Conservation (phyloP, 1,140 invertebrate species). For the Microplitis demolitor region DNA sequence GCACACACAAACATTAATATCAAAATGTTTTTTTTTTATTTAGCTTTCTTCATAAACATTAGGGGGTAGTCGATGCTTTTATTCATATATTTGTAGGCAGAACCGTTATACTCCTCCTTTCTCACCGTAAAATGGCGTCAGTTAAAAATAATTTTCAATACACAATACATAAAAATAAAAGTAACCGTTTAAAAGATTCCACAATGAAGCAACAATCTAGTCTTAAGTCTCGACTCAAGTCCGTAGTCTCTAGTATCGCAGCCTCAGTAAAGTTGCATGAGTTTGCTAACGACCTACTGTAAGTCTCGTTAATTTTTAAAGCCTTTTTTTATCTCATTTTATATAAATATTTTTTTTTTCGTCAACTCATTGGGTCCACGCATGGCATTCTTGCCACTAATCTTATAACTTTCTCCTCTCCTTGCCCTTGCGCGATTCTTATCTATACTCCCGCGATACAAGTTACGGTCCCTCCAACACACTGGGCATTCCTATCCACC, state of each 20-base stretch:
- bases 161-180: not conserved
- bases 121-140: not conserved
- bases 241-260: not conserved
- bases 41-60: not conserved
- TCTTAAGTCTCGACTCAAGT: too few species aligned
- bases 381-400: too few species aligned
- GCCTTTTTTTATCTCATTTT: not conserved
- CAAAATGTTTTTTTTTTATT: constrained; percentile 1
- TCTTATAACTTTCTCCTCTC: constrained; percentile 3
- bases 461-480: constrained; percentile 41
- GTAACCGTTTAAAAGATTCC: too few species aligned
- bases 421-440: constrained; percentile 42
- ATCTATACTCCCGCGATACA: constrained; percentile 34
- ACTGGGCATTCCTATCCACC: constrained; percentile 39
- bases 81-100: not conserved
- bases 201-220: too few species aligned
- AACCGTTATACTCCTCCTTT: not conserved
- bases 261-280: too few species aligned
- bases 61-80: not conserved
- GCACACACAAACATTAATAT: not conserved
- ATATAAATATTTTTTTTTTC: not conserved
- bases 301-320: not conserved
- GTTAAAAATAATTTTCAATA: not conserved
- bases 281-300: not conserved
- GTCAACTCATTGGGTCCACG: not conserved